phyloP scores from a whole-genome alignment of 2,797 vertebrate genomes.

The Sardinella longiceps region DNA sequence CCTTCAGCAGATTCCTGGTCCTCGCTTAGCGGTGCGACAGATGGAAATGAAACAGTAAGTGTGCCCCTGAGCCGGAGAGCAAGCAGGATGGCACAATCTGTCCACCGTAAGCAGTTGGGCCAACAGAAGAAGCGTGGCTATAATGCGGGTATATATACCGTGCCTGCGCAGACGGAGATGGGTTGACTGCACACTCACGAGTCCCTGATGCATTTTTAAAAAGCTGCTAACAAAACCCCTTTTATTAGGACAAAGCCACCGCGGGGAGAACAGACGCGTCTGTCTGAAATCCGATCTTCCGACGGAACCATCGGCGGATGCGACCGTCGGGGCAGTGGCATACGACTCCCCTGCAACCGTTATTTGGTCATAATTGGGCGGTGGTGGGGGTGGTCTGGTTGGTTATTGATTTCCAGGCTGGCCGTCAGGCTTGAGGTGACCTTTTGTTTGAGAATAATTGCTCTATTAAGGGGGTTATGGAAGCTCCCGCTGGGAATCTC shows the following conservation, averaged over 20 bases:
- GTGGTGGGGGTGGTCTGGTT: background rate
- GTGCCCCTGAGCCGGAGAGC: background rate
- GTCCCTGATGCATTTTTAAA: slow-evolving; percentile 51
- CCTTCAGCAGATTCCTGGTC: background rate
- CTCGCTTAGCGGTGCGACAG: background rate
- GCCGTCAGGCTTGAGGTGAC: slow-evolving; percentile 74
- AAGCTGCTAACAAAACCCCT: slow-evolving; percentile 30
- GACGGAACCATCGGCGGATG: slow-evolving; percentile 50
- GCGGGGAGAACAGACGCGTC: slow-evolving; percentile 19
- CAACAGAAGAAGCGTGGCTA: background rate
- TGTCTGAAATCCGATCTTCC: slow-evolving; percentile 64
- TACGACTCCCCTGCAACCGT: slow-evolving; percentile 39
- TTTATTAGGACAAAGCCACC: background rate
- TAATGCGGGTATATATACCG: background rate
- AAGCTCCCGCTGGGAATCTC: slow-evolving; percentile 71
- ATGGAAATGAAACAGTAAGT: background rate
- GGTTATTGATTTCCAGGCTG: slow-evolving; percentile 76
- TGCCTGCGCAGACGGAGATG: background rate
- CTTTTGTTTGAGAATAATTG: slow-evolving; percentile 82
- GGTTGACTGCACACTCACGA: background rate
- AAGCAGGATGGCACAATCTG: slow-evolving; percentile 3
- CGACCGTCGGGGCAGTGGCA: slow-evolving; percentile 48
- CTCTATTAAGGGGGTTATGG: slow-evolving; percentile 78
- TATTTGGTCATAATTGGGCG: slow-evolving; percentile 70
- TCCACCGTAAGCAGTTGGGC: background rate